A percentile compares a stretch with the other conserved stretches of the same genome.
Conservation (phyloP, 1,140 invertebrate genomes). For the Araneus ventricosus region DNA sequence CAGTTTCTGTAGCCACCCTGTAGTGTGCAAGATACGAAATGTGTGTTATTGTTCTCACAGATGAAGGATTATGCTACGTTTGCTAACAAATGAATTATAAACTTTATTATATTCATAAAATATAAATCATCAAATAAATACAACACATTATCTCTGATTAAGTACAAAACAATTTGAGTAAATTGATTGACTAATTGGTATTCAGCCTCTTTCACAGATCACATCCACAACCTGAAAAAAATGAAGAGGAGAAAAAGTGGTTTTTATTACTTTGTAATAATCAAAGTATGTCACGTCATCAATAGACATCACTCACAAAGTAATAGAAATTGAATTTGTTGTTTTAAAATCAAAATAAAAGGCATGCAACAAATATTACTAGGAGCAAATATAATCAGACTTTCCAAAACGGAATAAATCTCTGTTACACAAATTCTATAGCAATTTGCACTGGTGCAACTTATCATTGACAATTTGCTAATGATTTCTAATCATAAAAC, state of each 20-base stretch:
- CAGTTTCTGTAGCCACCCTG: too few relatives aligned
- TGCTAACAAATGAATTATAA: too few relatives aligned
- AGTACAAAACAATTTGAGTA: background rate
- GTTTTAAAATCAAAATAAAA: background rate
- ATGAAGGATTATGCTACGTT: too few relatives aligned
- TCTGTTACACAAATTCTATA: too few relatives aligned
- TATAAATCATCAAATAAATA: too few relatives aligned
- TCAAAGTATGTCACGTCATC: background rate
- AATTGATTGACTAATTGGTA: background rate
- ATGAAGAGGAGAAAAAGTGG: background rate
- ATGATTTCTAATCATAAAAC: too few relatives aligned
- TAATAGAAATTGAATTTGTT: background rate
- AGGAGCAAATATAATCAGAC: background rate
- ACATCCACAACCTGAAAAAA: constrained; percentile 86
- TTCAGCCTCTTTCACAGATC: constrained; percentile 88
- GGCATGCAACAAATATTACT: background rate
- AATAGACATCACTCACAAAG: background rate
- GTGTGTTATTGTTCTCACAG: too few relatives aligned
- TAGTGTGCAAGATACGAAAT: too few relatives aligned
- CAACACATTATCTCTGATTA: background rate
- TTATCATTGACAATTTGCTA: too few relatives aligned
- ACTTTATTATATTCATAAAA: too few relatives aligned
- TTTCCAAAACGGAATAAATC: background rate
- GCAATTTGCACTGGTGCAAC: too few relatives aligned
- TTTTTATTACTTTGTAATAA: background rate